Evolutionary conservation across 2,888 invertebrate genomes (phyloP), one percentile per base, ranked within the genome.

Genomic region (Lasioglossum pauxillum): DNA sequence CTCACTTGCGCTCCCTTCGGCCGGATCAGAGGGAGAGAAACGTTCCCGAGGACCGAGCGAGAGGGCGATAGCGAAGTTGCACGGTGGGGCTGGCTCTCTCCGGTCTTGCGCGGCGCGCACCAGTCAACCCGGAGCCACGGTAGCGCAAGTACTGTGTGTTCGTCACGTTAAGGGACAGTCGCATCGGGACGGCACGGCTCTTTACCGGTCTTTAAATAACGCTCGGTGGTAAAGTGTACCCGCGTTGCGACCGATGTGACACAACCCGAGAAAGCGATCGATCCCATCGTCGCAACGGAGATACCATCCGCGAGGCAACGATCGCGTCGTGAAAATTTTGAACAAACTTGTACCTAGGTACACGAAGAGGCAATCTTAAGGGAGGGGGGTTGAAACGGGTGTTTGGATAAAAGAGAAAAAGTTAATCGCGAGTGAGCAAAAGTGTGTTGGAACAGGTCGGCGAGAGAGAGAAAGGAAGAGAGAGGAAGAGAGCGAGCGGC

Each of bases 71-170:
- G 71, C 90, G 93, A 87, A 23, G 35, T 69, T 71, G 38, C 90
- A 93, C 94, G 94, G 94, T 94, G 94, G 95, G 95, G 95, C 94
- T 94, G 94, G 94, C 94, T 94, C 94, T 94, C 91, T 93, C 93
- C 93, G 94, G 93, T 94, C 94, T 94, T 94, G 94, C 94, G 94
- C 94, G 93, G 92, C 93, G 91, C 93, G 91, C 92, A 91, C 89
- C 95, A 95, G 95, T 95, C 95, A 94, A 95, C 94, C 93, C 93
- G 94, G 94, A 95, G 95, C 94, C 93, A 93, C 95, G 94, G 94
- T 94, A 93, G 94, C 94, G 95, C 93, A 93, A 94, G 91, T 94
- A 94, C 93, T 93, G 92, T 91, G 89, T 88, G 88, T 86, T 89
- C 89, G 86, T 78, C 77, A 81, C 82, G 88, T 87, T 78, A 84